Evolutionary conservation across 2,113 vertebrate genomes (phyloP).

Genomic region (Dendrocopos noguchii): DNA sequence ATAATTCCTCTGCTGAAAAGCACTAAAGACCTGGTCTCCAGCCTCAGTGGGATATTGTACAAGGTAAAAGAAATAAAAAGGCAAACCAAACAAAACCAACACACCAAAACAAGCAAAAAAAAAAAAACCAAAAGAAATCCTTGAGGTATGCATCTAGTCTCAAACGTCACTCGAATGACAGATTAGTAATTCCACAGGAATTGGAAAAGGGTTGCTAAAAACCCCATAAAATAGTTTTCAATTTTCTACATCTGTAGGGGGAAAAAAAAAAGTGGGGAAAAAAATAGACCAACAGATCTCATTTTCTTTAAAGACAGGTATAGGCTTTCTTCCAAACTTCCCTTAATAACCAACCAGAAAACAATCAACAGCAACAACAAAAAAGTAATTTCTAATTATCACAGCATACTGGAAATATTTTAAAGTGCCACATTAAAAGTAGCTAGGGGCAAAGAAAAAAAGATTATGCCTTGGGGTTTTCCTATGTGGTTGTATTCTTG

Average conservation of each 20-base stretch:
- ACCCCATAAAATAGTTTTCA: background rate
- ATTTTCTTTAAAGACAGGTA: background rate
- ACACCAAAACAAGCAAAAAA: background rate
- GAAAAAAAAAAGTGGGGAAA: background rate
- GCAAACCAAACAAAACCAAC: fast-evolving
- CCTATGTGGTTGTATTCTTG: background rate
- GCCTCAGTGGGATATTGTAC: slow-evolving; percentile 83
- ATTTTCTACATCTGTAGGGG: background rate
- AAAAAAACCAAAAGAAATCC: no score
- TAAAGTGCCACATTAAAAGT: background rate
- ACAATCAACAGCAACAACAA: background rate
- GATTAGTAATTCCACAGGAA: background rate
- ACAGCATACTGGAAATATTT: background rate
- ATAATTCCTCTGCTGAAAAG: slow-evolving; percentile 86
- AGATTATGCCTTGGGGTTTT: fast-evolving
- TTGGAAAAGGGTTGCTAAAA: background rate
- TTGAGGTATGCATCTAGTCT: background rate
- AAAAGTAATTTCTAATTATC: background rate
- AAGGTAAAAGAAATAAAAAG: slow-evolving; percentile 77
- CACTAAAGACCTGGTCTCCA: slow-evolving; percentile 81
- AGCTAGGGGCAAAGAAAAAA: fast-evolving
- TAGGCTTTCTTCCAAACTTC: background rate
- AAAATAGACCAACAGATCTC: background rate
- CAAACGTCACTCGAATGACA: background rate
- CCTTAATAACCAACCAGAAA: background rate